A percentile compares a stretch with the other conserved stretches of the same genome.
Conservation (phyloP, 2,113 vertebrate genomes). For the Corvus moneduloides region DNA sequence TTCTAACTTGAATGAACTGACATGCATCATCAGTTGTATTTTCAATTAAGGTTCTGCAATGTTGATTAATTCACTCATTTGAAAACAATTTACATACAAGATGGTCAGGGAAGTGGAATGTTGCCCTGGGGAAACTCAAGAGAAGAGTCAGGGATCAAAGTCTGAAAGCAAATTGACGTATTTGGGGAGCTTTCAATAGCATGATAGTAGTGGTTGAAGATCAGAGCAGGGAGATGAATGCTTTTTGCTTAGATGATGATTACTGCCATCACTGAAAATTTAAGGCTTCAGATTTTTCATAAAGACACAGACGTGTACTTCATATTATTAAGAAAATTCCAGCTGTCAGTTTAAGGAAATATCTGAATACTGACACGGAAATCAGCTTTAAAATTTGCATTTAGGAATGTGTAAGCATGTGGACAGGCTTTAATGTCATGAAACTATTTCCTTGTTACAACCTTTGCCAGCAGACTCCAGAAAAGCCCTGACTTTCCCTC, state of each 20-base stretch:
- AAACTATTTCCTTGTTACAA: background rate
- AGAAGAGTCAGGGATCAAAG: conserved; percentile 32
- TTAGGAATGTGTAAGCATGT: background rate
- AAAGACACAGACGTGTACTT: background rate
- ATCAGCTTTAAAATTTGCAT: conserved; percentile 20
- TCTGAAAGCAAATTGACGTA: conserved; percentile 9
- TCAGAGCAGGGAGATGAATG: background rate
- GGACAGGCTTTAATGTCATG: background rate
- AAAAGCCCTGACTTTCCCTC: background rate
- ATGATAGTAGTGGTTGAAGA: background rate
- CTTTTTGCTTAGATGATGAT: background rate
- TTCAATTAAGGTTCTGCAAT: conserved; percentile 60
- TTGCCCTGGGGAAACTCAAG: conserved; percentile 1
- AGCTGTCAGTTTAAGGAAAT: background rate
- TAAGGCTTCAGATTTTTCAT: background rate
- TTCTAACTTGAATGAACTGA: conserved; percentile 47
- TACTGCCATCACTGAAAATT: background rate
- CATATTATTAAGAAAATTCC: background rate
- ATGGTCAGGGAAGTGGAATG: conserved; percentile 43
- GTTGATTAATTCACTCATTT: conserved; percentile 64
- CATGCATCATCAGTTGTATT: conserved; percentile 54
- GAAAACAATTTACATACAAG: conserved; percentile 59
- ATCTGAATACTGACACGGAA: background rate
- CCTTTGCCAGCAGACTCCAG: background rate
- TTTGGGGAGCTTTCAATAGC: conserved; percentile 13